Evolutionary conservation across 2,888 invertebrate species (phyloP).

Genomic region (Nemoura dubitans): DNA sequence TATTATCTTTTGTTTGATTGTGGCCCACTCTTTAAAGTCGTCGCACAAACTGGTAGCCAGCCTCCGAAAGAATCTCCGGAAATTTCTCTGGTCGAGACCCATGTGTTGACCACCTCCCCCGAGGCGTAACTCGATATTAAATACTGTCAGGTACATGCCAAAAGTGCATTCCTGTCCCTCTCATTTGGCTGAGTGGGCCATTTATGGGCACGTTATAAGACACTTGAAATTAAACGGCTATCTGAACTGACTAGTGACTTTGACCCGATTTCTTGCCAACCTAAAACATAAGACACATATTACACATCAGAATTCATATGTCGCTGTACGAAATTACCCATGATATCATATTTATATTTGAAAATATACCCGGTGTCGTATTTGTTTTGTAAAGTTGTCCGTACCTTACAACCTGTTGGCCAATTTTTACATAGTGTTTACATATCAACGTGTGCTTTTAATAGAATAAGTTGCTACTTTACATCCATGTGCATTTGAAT

Average conservation of each 20-base stretch:
- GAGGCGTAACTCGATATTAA: background rate
- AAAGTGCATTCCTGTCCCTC: background rate
- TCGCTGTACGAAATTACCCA: background rate
- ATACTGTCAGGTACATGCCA: background rate
- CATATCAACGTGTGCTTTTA: background rate
- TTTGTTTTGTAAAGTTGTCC: background rate
- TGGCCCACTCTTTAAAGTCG: no score
- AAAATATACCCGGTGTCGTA: background rate
- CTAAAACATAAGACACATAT: background rate
- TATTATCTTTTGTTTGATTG: no score
- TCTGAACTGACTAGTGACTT: slow-evolving; percentile 31
- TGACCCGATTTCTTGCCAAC: slow-evolving; percentile 19
- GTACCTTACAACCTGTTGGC: slow-evolving; percentile 8
- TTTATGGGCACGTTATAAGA: slow-evolving; percentile 37
- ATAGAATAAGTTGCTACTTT: slow-evolving; percentile 15
- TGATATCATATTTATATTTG: background rate
- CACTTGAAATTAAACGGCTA: slow-evolving; percentile 23
- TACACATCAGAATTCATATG: background rate
- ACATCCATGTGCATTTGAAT: background rate
- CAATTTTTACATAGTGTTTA: slow-evolving; percentile 15
- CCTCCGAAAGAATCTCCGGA: background rate
- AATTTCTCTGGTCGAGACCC: background rate
- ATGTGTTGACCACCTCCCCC: background rate
- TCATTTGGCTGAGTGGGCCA: slow-evolving; percentile 13
- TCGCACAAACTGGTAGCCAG: no score